Conservation (phyloP, 2,113 vertebrate genomes). For the Pygoscelis antarcticus region DNA sequence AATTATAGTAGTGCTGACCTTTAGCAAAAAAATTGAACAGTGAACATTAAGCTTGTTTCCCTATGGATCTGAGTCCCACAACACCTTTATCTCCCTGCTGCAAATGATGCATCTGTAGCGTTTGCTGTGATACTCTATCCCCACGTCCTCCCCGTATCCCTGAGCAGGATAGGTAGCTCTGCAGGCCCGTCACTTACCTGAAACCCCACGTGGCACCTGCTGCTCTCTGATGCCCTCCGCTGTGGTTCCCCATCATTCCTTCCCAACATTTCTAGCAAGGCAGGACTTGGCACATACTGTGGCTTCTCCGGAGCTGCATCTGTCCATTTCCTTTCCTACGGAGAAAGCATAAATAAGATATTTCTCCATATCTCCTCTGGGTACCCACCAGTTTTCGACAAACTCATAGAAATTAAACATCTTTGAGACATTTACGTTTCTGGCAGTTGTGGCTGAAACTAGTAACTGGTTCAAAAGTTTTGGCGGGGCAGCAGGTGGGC, state of each 20-base stretch:
- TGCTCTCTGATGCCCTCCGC: background rate
- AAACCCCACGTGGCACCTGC: background rate
- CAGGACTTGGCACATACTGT: background rate
- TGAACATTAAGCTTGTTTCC: background rate
- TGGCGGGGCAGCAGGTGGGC: background rate
- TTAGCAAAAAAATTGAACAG: background rate
- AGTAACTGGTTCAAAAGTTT: background rate
- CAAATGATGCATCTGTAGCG: accelerated
- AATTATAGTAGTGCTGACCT: background rate
- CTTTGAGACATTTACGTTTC: background rate
- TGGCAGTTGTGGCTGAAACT: background rate
- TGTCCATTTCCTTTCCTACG: background rate
- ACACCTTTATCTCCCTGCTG: background rate
- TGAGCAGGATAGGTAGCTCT: background rate
- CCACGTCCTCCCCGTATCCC: accelerated
- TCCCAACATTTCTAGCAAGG: background rate
- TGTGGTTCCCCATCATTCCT: background rate
- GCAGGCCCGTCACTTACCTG: background rate
- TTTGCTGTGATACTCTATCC: background rate
- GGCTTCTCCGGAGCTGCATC: background rate
- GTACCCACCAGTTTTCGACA: background rate
- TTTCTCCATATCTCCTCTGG: background rate
- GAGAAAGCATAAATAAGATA: background rate
- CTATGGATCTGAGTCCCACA: background rate
- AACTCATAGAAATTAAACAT: background rate